A percentile compares a stretch with the other conserved stretches of the same genome.
These are phyloP conservation scores for Xanthia togata DNA, from an alignment of 2,888 invertebrate species.

Conservation along the genomic window DNA sequence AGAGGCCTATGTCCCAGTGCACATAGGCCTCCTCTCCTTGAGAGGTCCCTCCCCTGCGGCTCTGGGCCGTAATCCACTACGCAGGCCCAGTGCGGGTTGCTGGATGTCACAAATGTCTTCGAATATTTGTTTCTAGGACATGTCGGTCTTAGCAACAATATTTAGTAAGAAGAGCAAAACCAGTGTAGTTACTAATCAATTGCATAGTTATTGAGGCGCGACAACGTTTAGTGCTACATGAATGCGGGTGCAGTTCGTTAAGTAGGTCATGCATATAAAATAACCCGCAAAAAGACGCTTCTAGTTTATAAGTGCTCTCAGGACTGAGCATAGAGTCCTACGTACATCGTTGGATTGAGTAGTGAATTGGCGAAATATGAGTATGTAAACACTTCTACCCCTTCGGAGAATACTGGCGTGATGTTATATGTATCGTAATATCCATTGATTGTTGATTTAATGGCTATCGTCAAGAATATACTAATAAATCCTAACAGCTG, in stretches of 20 bases:
- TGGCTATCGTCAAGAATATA: constrained; percentile 4
- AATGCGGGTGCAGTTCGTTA: background rate
- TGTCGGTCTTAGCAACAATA: constrained; percentile 3
- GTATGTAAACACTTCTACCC: background rate
- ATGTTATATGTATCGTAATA: background rate
- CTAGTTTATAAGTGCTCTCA: background rate
- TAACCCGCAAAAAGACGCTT: background rate
- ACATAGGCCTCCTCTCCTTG: too few species aligned
- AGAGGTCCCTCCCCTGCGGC: too few species aligned
- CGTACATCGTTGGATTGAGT: background rate
- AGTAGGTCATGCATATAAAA: background rate
- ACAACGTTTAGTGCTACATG: constrained; percentile 28
- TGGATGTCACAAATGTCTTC: too few species aligned
- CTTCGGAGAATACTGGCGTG: too few species aligned
- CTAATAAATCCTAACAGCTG: background rate
- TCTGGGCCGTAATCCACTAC: too few species aligned
- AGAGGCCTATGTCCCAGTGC: too few species aligned
- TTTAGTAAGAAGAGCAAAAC: constrained; percentile 12
- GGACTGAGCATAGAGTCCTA: background rate
- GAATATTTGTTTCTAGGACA: too few species aligned
- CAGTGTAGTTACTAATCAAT: constrained; percentile 12
- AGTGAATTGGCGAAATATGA: background rate
- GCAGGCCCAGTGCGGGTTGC: too few species aligned
- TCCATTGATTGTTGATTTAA: background rate
- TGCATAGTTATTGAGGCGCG: constrained; percentile 20